Conservation (phyloP, 2,888 invertebrate genomes). For the Notocelia uddmanniana region DNA sequence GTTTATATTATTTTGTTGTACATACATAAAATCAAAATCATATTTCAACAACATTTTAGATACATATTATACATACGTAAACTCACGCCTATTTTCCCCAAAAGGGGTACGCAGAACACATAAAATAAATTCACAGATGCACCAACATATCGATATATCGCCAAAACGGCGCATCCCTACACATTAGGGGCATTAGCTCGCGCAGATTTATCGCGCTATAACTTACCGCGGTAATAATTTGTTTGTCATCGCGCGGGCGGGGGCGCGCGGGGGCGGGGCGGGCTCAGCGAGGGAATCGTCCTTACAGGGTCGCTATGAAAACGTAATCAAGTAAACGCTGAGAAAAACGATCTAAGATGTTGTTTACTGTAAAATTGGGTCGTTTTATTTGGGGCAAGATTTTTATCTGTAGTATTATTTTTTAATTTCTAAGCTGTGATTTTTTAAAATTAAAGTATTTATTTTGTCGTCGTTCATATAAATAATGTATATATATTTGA, state of each 20-base stretch:
- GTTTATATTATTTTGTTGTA: too few species aligned
- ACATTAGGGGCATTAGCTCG: slow-evolving; percentile 30
- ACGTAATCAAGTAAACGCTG: not conserved
- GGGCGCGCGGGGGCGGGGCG: not conserved
- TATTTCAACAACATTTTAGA: too few species aligned
- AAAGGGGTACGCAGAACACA: too few species aligned
- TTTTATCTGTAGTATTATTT: too few species aligned
- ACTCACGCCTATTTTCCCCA: too few species aligned
- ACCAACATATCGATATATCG: slow-evolving; percentile 12
- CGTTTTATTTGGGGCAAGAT: not conserved
- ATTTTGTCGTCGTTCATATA: too few species aligned
- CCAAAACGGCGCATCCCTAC: slow-evolving; percentile 8
- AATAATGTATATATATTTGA: too few species aligned
- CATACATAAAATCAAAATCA: too few species aligned
- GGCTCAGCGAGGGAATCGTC: not conserved
- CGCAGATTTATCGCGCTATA: slow-evolving; percentile 32
- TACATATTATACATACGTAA: too few species aligned
- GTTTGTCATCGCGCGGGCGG: slow-evolving; percentile 33
- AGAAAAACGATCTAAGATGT: not conserved
- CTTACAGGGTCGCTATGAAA: not conserved
- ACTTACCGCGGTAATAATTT: slow-evolving; percentile 35
- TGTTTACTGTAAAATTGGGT: not conserved
- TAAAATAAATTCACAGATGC: too few species aligned
- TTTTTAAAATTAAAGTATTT: too few species aligned
- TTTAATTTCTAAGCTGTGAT: too few species aligned